phyloP scores from a whole-genome alignment of 2,797 vertebrate species.

The Podargus strigoides region DNA sequence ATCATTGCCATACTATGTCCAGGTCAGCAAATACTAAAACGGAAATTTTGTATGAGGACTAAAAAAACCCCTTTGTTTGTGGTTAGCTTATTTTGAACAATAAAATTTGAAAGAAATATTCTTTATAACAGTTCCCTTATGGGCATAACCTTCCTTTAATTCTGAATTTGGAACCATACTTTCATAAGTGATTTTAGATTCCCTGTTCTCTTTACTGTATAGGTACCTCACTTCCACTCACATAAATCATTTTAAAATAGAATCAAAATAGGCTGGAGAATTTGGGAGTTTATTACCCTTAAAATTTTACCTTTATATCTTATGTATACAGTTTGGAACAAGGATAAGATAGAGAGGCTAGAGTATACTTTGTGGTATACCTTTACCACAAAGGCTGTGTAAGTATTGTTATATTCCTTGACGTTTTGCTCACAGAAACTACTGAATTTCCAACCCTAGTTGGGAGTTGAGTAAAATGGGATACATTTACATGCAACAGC shows the following conservation, averaged over 20 bases:
- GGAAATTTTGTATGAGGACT: not conserved
- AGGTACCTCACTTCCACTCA: not conserved
- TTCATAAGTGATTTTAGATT: not conserved
- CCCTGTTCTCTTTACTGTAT: not conserved
- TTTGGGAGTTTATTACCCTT: not conserved
- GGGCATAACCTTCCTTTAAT: not conserved
- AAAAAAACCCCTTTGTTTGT: not conserved
- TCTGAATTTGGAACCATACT: not conserved
- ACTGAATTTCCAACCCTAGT: not conserved
- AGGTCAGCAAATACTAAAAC: not conserved
- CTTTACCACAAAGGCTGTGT: not conserved
- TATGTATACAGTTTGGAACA: not conserved
- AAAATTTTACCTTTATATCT: not conserved
- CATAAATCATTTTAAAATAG: not conserved
- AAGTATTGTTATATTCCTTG: not conserved
- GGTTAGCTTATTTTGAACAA: not conserved
- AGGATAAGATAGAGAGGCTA: not conserved
- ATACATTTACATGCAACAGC: not conserved
- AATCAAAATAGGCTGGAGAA: not conserved
- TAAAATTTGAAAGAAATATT: not conserved
- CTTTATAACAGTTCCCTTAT: not conserved
- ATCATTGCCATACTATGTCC: not conserved
- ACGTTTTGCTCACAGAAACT: not conserved
- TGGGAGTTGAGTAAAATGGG: not conserved
- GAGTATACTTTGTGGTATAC: not conserved